These are phyloP conservation scores for Ctenopoma multispine DNA, from an alignment of 2,797 vertebrate genomes.

Conservation along the genomic window DNA sequence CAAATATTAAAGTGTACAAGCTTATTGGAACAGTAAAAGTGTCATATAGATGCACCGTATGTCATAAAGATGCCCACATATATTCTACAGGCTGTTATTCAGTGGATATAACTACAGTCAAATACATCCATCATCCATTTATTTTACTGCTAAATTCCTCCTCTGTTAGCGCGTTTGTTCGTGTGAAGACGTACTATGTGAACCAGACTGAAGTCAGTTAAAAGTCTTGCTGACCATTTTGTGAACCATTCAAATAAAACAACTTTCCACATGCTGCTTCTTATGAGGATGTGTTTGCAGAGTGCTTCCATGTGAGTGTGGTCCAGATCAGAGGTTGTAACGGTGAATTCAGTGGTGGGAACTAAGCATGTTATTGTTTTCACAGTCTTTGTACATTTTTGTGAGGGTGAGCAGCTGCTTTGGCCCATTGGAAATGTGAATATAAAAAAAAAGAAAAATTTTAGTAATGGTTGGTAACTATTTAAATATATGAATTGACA, in stretches of 20 bases:
- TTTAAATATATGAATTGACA: neutral
- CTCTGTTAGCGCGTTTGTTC: neutral
- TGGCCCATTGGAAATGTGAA: neutral
- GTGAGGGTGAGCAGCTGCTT: slow-evolving; percentile 30
- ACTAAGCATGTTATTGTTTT: slow-evolving; percentile 41
- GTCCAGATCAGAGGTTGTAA: slow-evolving; percentile 13
- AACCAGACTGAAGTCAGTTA: slow-evolving; percentile 7
- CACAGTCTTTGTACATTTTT: slow-evolving; percentile 24
- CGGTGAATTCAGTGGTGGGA: slow-evolving; percentile 34
- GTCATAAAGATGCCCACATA: neutral
- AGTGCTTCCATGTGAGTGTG: slow-evolving; percentile 18
- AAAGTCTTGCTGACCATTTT: neutral
- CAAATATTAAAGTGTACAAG: neutral
- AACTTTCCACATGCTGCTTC: neutral
- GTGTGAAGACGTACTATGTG: neutral
- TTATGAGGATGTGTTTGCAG: slow-evolving; percentile 13
- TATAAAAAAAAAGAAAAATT: neutral
- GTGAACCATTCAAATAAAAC: slow-evolving; percentile 12
- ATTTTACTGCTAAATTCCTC: neutral
- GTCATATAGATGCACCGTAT: neutral
- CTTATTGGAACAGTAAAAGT: neutral
- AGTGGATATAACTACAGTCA: neutral
- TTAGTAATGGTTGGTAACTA: neutral
- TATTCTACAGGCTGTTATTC: neutral
- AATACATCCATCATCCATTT: neutral